A percentile compares a stretch with the other conserved stretches of the same genome.
Evolutionary conservation across 2,888 invertebrate genomes (phyloP).

Genomic region (Hirtodrosophila confusa): DNA sequence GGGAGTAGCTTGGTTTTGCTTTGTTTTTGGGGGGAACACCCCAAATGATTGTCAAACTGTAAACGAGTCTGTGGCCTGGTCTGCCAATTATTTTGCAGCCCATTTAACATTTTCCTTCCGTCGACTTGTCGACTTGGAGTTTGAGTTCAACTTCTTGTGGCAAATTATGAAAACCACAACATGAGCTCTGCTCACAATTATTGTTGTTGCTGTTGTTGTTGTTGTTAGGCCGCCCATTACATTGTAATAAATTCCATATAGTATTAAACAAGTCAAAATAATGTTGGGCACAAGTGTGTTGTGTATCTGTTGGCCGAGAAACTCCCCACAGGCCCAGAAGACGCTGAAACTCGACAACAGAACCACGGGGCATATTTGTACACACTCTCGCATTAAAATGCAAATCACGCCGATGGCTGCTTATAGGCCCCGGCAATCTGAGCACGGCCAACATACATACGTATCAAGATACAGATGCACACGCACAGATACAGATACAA

Average conservation of each 20-base stretch:
- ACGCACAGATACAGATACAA: constrained; percentile 41
- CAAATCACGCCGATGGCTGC: constrained; percentile 68
- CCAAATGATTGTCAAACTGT: constrained; percentile 47
- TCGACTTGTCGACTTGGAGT: constrained; percentile 29
- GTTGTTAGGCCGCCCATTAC: constrained; percentile 2
- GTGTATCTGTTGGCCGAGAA: constrained; percentile 9
- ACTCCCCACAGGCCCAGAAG: constrained; percentile 24
- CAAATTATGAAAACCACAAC: constrained; percentile 52
- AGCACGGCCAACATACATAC: constrained; percentile 36
- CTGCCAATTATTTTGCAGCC: constrained; percentile 66
- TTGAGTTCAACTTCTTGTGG: constrained; percentile 19
- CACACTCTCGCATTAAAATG: constrained; percentile 64
- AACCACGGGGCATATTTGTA: constrained; percentile 52
- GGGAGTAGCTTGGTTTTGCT: neutral
- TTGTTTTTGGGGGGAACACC: neutral
- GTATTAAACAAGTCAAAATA: constrained; percentile 17
- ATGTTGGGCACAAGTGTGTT: constrained; percentile 20
- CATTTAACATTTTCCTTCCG: constrained; percentile 60
- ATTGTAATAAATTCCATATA: constrained; percentile 46
- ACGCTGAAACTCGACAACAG: constrained; percentile 35
- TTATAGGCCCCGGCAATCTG: constrained; percentile 61
- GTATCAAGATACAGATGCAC: constrained; percentile 61
- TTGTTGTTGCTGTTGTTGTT: constrained; percentile 23
- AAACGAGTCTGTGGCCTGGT: constrained; percentile 36
- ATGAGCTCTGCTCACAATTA: constrained; percentile 27